Evolutionary conservation across 2,888 invertebrate genomes (phyloP).

Genomic region (Drosophila aldrichi): DNA sequence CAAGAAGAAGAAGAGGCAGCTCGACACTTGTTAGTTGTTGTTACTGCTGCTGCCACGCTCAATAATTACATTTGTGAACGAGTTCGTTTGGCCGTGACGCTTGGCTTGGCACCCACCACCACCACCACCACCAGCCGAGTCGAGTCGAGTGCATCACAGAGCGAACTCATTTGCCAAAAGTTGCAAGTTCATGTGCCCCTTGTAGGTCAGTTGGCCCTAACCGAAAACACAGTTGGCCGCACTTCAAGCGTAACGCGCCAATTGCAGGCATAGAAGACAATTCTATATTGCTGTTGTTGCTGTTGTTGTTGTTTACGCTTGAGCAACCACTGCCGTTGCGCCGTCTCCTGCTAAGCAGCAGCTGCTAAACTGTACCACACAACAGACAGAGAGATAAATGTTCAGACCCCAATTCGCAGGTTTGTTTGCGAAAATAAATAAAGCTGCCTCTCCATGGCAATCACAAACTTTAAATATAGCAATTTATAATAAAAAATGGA

Average conservation of each 20-base stretch:
- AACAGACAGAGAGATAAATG: conserved; percentile 18
- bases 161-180: conserved; percentile 52
- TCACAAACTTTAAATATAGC: background rate
- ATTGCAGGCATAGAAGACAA: conserved; percentile 50
- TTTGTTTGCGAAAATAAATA: conserved; percentile 28
- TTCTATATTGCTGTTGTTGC: conserved; percentile 25
- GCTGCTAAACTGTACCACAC: conserved; percentile 22
- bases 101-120: conserved; percentile 49
- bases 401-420: conserved; percentile 11
- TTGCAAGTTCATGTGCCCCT: conserved; percentile 61
- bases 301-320: conserved; percentile 44
- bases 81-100: conserved; percentile 45
- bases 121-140: background rate
- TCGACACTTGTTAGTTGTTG: conserved; percentile 52
- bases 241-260: conserved; percentile 61
- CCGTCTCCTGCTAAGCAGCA: conserved; percentile 1
- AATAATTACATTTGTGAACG: conserved; percentile 60
- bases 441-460: conserved; percentile 1
- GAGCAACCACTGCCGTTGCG: conserved; percentile 41
- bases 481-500: background rate
- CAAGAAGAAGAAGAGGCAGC: background rate
- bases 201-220: conserved; percentile 51
- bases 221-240: conserved; percentile 30
- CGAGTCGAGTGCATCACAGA: conserved; percentile 35
- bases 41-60: conserved; percentile 30